Evolutionary conservation across 2,113 vertebrate species (phyloP).

Genomic region (Cercopithecus mona): DNA sequence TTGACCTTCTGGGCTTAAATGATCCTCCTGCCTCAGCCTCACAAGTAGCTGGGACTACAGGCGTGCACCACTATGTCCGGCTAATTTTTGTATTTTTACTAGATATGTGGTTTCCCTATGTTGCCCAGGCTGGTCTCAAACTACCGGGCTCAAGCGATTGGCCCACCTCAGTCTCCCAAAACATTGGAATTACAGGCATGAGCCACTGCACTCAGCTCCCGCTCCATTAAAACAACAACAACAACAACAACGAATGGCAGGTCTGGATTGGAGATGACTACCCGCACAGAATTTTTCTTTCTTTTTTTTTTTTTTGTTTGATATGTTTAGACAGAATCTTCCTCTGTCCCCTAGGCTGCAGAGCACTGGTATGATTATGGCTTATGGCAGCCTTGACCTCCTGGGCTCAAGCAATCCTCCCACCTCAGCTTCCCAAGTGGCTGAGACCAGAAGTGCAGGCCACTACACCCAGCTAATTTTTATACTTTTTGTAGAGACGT

Average conservation of each 20-base stretch:
- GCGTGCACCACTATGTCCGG: neutral
- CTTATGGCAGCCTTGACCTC: neutral
- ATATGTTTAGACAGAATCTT: neutral
- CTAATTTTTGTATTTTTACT: neutral
- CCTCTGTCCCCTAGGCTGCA: neutral
- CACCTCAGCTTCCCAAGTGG: neutral
- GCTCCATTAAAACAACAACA: no score
- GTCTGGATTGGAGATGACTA: neutral
- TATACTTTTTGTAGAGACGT: neutral
- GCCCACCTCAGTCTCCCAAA: neutral
- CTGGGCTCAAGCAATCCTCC: neutral
- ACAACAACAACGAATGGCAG: neutral
- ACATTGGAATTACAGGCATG: neutral
- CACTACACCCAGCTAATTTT: neutral
- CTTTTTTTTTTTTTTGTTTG: no score
- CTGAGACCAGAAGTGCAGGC: neutral
- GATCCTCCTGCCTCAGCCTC: neutral
- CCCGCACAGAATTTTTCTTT: neutral
- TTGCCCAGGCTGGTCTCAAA: neutral
- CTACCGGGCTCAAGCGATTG: neutral
- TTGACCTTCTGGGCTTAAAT: neutral
- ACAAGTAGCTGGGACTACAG: neutral
- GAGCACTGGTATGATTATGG: neutral
- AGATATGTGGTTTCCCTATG: neutral
- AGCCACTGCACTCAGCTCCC: no score